A percentile compares a stretch with the other conserved stretches of the same genome.
Conservation (phyloP, 2,797 vertebrate genomes). For the Coendou prehensilis region DNA sequence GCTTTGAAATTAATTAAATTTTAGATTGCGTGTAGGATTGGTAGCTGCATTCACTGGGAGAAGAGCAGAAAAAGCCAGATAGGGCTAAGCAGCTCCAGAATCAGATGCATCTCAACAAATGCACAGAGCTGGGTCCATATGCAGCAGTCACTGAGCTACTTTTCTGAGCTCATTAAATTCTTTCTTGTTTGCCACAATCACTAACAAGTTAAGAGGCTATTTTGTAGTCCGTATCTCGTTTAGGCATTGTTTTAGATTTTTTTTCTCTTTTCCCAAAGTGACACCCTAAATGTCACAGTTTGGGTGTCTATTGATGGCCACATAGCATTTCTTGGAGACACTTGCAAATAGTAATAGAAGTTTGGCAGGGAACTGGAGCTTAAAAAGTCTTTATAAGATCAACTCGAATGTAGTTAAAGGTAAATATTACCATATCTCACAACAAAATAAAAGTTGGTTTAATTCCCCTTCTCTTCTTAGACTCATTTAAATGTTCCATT, state of each 20-base stretch:
- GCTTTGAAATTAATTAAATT: constrained; percentile 61
- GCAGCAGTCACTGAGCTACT: not conserved
- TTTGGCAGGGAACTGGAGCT: constrained; percentile 5
- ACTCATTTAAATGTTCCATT: not conserved
- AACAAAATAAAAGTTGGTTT: constrained; percentile 20
- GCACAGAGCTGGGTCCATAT: not conserved
- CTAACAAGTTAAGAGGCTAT: not conserved
- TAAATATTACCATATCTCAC: not conserved
- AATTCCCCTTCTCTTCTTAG: not conserved
- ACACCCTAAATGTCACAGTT: not conserved
- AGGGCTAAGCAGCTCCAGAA: not conserved
- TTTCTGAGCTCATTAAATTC: constrained; percentile 2
- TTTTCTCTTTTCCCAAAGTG: not conserved
- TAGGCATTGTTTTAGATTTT: constrained; percentile 12
- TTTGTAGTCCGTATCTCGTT: not conserved
- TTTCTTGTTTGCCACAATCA: not conserved
- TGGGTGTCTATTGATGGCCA: not conserved
- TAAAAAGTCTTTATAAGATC: constrained; percentile 49
- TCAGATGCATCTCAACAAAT: constrained; percentile 17
- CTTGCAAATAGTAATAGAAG: constrained; percentile 9
- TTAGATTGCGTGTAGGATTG: constrained; percentile 29
- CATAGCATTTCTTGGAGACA: constrained; percentile 20
- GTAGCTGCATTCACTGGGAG: constrained; percentile 40
- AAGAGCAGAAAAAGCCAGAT: constrained; percentile 43
- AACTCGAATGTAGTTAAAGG: constrained; percentile 18